Base-by-base conservation (phyloP, 2,888 invertebrate genomes). In the Limnephilus marmoratus region DNA sequence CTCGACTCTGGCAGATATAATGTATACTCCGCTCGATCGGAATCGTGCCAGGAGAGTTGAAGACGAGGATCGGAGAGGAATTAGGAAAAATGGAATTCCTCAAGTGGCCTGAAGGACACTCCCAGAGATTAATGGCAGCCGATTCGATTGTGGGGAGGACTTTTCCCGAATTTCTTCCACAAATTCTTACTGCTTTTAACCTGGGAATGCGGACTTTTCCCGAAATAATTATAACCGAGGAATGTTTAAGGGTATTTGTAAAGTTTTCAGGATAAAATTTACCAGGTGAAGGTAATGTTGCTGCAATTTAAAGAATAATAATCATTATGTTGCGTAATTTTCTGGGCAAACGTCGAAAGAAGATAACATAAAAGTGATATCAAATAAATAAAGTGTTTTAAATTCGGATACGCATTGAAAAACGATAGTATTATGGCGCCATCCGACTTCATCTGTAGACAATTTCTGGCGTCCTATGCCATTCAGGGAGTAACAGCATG, bases 21-120 rank as follows among this genome's bases (percentile, higher is more conserved):
- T 85, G 24, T 85, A 85, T 85, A 41, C 0, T 24, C 34, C 24
- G 68, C 18, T 68, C 24, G 24, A 7, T n/a, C 24, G 68, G 9
- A 68, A n/a, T 9, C 68, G 68, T 68, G 68, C 68, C 24, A 18
- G 2, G 68, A 24, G 68, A 68, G 24, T 5, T 24, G 68, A 1
- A 9, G 68, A 68, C 68, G 68, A n/a, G 68, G n/a, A 68, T 68
- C n/a, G 31, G 31, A 85, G 85, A 37, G n/a, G 9, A 37, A 34
- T 85, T 24, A 37, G 41, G 34, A 37, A n/a, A 85, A 53, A 53
- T 53, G 87, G 53, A 49, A 87, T 87, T 87, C 87, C 87, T 87
- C 49, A 53, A 87, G 87, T 53, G 87, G 87, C 31, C 18, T 68
- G 87, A 53, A 87, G 68, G 87, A 53, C 87, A 87, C 87, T 87